Evolutionary conservation across 2,113 vertebrate species (phyloP).

Genomic region (Poecile atricapillus): DNA sequence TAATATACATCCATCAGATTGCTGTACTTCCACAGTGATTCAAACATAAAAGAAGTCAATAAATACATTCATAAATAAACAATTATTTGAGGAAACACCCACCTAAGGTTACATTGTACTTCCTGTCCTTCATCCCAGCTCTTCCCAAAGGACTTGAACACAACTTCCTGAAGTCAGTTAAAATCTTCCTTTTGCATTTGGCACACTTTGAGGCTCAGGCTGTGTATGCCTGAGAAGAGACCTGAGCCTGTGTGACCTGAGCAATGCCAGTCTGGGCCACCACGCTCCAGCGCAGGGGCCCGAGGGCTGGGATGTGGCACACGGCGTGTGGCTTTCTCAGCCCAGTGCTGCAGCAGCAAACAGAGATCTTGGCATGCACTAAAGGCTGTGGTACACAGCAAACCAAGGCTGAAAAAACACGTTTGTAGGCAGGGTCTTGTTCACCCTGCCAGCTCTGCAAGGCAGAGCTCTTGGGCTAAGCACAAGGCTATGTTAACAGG

Average conservation of each 20-base stretch:
- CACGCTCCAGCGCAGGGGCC: rapidly evolving
- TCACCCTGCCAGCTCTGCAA: constrained; percentile 2
- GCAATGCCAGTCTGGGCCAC: not conserved
- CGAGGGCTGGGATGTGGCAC: rapidly evolving
- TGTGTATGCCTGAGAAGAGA: not conserved
- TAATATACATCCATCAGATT: not conserved
- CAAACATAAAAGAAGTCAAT: constrained; percentile 22
- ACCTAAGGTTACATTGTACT: not conserved
- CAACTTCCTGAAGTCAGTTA: not conserved
- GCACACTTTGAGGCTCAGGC: not conserved
- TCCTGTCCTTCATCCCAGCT: not conserved
- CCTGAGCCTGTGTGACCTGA: not conserved
- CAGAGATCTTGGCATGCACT: not conserved
- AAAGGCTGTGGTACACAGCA: not conserved
- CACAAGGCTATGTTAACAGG: not conserved
- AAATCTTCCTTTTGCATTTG: not conserved
- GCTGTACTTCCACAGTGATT: not conserved
- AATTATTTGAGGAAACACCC: not conserved
- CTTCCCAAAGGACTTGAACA: not conserved
- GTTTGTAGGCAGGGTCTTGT: not conserved
- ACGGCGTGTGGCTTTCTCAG: rapidly evolving
- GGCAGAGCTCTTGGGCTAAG: constrained; percentile 13
- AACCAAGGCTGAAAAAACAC: not conserved
- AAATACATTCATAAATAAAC: not conserved
- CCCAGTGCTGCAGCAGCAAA: not conserved